Evolutionary conservation across 2,797 vertebrate genomes (phyloP).

Genomic region (Glossophaga mutica): DNA sequence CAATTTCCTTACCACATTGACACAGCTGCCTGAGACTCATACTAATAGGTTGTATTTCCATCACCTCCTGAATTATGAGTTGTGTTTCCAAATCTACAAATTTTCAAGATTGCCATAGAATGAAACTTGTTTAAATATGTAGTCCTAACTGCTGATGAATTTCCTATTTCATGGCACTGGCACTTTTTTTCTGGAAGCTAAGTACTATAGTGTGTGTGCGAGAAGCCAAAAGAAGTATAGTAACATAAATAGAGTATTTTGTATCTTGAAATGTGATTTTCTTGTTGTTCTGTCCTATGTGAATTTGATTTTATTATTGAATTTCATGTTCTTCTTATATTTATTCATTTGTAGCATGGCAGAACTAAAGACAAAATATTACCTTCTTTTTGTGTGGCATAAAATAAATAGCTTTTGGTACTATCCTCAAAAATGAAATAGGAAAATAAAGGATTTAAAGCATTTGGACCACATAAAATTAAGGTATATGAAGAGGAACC

Average conservation of each 20-base stretch:
- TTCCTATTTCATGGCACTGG: conserved; percentile 32
- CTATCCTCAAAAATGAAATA: conserved; percentile 34
- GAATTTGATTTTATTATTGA: conserved; percentile 66
- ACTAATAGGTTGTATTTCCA: background rate
- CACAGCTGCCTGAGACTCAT: background rate
- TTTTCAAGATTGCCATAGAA: background rate
- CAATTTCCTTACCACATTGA: background rate
- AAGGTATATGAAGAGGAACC: background rate
- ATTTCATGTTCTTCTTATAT: conserved; percentile 57
- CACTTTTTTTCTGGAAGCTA: conserved; percentile 9
- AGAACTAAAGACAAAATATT: conserved; percentile 58
- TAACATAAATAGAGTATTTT: conserved; percentile 31
- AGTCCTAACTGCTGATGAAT: conserved; percentile 9
- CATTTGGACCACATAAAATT: conserved; percentile 31
- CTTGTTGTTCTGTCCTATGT: conserved; percentile 54
- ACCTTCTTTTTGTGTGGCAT: conserved; percentile 20
- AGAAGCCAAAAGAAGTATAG: conserved; percentile 7
- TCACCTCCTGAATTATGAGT: background rate
- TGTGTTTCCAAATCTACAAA: background rate
- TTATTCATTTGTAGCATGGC: conserved; percentile 64
- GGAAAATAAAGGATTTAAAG: conserved; percentile 36
- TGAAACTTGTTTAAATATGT: background rate
- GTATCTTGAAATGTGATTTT: conserved; percentile 65
- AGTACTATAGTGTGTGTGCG: background rate
- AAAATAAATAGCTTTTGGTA: conserved; percentile 27